Evolutionary conservation across 2,113 vertebrate species (phyloP).

Genomic region (Nerophis lumbriciformis): DNA sequence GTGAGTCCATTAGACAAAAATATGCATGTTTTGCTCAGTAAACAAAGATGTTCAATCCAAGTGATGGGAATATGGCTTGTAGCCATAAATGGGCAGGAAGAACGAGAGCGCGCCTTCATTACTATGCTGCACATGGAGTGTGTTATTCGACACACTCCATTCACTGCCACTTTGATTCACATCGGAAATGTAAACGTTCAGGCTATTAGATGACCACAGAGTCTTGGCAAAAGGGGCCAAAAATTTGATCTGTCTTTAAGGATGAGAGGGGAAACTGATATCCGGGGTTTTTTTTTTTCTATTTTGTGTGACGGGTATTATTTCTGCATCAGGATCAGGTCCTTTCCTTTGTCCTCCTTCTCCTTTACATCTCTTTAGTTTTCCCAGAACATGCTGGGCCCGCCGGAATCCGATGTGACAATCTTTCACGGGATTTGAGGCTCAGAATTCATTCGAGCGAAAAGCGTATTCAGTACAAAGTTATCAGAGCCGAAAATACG

Average conservation of each 20-base stretch:
- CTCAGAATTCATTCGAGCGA: conserved; percentile 44
- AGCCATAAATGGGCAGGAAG: conserved; percentile 5
- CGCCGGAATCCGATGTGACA: conserved; percentile 22
- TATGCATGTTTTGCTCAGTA: conserved; percentile 2
- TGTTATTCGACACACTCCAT: conserved; percentile 45
- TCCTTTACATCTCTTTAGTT: conserved; percentile 20
- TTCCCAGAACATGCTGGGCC: conserved; percentile 12
- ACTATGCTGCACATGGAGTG: conserved; percentile 40
- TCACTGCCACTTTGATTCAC: conserved; percentile 53
- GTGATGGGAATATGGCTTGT: neutral
- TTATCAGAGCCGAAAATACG: conserved; percentile 28
- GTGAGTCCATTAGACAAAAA: conserved; percentile 4
- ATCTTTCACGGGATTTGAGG: conserved; percentile 38
- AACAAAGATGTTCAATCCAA: conserved; percentile 16
- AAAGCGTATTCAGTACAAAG: conserved; percentile 37
- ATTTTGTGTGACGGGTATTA: conserved; percentile 24
- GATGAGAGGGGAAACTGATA: conserved; percentile 8
- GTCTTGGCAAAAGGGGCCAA: conserved; percentile 33
- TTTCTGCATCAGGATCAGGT: conserved; percentile 13
- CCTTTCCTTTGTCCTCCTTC: conserved; percentile 5
- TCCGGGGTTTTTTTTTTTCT: neutral
- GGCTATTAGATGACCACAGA: conserved; percentile 55
- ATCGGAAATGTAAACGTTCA: conserved; percentile 49
- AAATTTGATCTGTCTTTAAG: conserved; percentile 27
- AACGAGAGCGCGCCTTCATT: conserved; percentile 31